These are phyloP conservation scores for Myotis planiceps DNA, from an alignment of 2,797 vertebrate species.

Conservation along the genomic window DNA sequence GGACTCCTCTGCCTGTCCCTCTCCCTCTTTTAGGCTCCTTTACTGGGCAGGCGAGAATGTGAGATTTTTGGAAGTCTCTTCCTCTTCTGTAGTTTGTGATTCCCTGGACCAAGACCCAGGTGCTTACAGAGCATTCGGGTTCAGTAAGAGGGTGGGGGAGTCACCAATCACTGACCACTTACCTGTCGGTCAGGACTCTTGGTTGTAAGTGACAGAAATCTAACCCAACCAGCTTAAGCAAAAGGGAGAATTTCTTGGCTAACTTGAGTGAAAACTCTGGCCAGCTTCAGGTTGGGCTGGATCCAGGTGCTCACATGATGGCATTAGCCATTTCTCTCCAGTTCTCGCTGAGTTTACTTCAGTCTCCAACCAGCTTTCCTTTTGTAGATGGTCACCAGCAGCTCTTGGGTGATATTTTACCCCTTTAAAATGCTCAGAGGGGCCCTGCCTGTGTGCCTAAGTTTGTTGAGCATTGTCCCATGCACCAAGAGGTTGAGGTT, in stretches of 20 bases:
- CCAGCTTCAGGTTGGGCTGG: background rate
- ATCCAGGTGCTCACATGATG: background rate
- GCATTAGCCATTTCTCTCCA: background rate
- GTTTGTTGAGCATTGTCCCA: background rate
- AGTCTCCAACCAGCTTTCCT: background rate
- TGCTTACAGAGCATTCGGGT: background rate
- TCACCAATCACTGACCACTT: background rate
- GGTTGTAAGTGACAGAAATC: background rate
- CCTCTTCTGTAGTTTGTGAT: background rate
- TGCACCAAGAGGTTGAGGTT: background rate
- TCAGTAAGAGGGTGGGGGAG: background rate
- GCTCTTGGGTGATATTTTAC: background rate
- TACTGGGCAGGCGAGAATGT: background rate
- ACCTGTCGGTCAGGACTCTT: background rate
- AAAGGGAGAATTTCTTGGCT: slow-evolving; percentile 35
- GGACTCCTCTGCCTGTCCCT: background rate
- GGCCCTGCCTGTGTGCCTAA: background rate
- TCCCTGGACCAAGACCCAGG: background rate
- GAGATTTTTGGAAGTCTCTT: background rate
- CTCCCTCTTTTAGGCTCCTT: background rate
- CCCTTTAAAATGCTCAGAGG: background rate
- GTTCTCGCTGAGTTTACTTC: background rate
- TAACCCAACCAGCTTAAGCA: background rate
- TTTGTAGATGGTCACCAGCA: background rate
- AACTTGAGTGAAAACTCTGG: background rate